Evolutionary conservation across 1,140 invertebrate species (phyloP), one percentile per base, ranked within the genome.

Genomic region (Drosophila arawakana): DNA sequence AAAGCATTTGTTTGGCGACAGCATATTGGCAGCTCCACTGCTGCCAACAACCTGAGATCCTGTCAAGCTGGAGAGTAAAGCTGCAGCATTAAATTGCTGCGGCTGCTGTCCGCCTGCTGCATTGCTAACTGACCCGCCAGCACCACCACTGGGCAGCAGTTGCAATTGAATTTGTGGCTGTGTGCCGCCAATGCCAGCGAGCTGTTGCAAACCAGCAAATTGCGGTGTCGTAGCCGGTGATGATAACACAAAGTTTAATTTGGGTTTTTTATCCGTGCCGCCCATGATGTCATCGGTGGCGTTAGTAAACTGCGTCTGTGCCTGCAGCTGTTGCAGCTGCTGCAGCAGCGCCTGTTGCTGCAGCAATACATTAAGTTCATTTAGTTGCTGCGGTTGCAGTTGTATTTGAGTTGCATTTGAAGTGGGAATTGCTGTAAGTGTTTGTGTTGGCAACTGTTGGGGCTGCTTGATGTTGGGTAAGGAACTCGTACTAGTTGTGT

Each of bases 131-230:
- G 68, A 50, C 4, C 57, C 54, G 0, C 52, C 34, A 7, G 80
- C 76, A 44, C 52, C 25, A 7, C 84, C 76, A 44, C 71, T 79
- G 10, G 79, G 84, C 77, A 82, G 90, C 6, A 92, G 52, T 57
- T 90, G 92, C 30, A 91, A 75, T 74, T 94, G 93, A 8, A 89
- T 90, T 72, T 93, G 92, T 5, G 72, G 80, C 76, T 86, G 85
- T 25, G 68, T 30, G 37, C 69, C 41, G 52, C 58, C 35, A 44
- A 78, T 21, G 46, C 46, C 25, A 21, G 39, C 10, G 25, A 73
- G 66, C 25, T 55, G 69, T 34, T 67, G 60, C 39, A 65, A 63
- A 47, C 60, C 41, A 8, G 76, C 41, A 44, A 83, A 59, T 62
- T 78, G 78, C 2, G 71, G 66, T 13, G 65, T 15, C 41, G 71